Conservation (phyloP, 2,888 invertebrate genomes). For the Priocnemis perturbator region DNA sequence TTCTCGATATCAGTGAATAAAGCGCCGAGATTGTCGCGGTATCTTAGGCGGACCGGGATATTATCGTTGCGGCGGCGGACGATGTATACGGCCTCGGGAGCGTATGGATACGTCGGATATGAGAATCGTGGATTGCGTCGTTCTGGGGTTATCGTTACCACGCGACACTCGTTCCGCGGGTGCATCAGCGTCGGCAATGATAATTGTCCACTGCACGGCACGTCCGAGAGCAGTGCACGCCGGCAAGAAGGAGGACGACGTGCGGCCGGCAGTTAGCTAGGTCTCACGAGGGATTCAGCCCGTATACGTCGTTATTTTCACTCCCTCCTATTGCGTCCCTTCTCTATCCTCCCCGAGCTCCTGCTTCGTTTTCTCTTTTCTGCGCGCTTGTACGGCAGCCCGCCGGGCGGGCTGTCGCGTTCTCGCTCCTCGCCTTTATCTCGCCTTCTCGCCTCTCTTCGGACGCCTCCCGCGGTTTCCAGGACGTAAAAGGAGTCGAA, state of each 20-base stretch:
- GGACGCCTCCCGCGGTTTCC: too few species aligned
- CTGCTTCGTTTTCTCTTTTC: not conserved
- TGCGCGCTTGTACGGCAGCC: not conserved
- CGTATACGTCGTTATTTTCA: constrained; percentile 7
- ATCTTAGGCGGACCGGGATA: too few species aligned
- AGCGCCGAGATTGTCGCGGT: too few species aligned
- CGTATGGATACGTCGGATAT: too few species aligned
- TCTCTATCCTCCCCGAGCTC: not conserved
- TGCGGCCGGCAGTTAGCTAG: not conserved
- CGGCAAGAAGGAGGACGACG: not conserved
- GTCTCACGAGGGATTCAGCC: constrained; percentile 17
- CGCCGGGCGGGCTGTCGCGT: not conserved
- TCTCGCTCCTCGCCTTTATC: not conserved
- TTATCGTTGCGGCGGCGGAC: not conserved
- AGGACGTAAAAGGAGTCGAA: too few species aligned
- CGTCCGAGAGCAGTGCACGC: not conserved
- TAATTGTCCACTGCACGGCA: constrained; percentile 13
- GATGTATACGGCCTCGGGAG: too few species aligned
- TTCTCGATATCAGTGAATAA: too few species aligned
- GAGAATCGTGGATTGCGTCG: not conserved
- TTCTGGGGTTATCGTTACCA: constrained; percentile 6
- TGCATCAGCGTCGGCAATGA: constrained; percentile 9
- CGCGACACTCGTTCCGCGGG: not conserved
- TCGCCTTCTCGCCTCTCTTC: not conserved
- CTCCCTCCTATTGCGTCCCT: not conserved